Evolutionary conservation across 2,797 vertebrate species (phyloP).

Genomic region (Sebastes taczanowskii): DNA sequence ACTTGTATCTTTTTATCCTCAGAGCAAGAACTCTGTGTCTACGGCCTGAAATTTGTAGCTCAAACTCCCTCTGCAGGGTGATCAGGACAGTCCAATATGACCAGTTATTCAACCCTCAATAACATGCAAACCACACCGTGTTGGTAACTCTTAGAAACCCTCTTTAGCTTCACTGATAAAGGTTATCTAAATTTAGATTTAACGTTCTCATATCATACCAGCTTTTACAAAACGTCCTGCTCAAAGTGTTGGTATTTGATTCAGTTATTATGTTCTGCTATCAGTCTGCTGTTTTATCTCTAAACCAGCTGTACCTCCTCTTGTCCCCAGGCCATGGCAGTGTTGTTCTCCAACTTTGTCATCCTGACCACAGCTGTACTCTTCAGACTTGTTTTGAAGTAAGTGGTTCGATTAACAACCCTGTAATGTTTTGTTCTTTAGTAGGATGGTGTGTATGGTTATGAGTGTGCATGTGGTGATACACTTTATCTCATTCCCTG

Average conservation of each 20-base stretch:
- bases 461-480: background rate
- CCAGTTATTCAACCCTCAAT: background rate
- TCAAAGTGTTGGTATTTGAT: background rate
- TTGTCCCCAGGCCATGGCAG: conserved; percentile 92
- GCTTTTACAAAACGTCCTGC: background rate
- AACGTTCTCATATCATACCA: background rate
- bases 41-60: background rate
- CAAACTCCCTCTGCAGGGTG: background rate
- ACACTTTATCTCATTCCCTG: background rate
- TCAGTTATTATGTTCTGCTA: background rate
- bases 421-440: background rate
- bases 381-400: conserved; percentile 96
- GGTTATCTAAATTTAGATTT: background rate
- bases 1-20: background rate
- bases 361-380: conserved; percentile 98
- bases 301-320: background rate
- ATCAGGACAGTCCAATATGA: background rate
- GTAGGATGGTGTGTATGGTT: background rate
- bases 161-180: background rate
- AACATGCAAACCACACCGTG: background rate
- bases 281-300: background rate
- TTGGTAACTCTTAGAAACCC: background rate
- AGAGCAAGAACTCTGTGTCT: background rate
- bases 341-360: conserved; percentile 96
- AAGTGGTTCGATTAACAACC: conserved; percentile 70